phyloP scores from a whole-genome alignment of 2,888 invertebrate species.

The Ryuthela nishihirai region DNA sequence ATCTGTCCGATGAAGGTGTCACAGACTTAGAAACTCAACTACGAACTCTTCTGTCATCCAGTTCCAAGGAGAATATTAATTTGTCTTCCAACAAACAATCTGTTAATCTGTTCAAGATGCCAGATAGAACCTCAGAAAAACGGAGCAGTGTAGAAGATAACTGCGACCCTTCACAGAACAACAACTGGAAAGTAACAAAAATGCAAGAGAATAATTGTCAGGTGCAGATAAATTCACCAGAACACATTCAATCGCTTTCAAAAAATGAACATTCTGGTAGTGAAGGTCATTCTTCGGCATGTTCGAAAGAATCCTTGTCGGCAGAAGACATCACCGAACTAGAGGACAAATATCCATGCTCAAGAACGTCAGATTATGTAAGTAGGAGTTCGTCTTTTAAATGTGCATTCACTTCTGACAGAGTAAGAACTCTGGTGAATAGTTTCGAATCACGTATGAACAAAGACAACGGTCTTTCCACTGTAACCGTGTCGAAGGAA shows the following conservation, averaged over 20 bases:
- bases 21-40: background rate
- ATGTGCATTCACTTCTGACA: constrained; percentile 21
- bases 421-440: constrained; percentile 23
- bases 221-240: too few species aligned
- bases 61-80: constrained; percentile 1
- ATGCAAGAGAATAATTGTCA: too few species aligned
- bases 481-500: background rate
- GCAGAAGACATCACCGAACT: constrained; percentile 8
- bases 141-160: too few species aligned
- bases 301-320: constrained; percentile 16
- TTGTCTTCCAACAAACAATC: background rate
- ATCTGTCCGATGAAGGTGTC: background rate
- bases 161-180: too few species aligned
- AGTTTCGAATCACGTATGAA: constrained; percentile 16
- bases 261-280: constrained; percentile 16
- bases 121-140: too few species aligned
- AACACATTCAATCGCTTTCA: too few species aligned
- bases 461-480: background rate
- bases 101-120: background rate
- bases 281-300: constrained; percentile 9
- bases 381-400: constrained; percentile 43
- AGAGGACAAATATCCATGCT: constrained; percentile 18
- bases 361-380: constrained; percentile 41
- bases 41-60: background rate
- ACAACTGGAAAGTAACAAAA: too few species aligned